Conservation (phyloP, 1,140 invertebrate species). For the Venturia canescens region DNA sequence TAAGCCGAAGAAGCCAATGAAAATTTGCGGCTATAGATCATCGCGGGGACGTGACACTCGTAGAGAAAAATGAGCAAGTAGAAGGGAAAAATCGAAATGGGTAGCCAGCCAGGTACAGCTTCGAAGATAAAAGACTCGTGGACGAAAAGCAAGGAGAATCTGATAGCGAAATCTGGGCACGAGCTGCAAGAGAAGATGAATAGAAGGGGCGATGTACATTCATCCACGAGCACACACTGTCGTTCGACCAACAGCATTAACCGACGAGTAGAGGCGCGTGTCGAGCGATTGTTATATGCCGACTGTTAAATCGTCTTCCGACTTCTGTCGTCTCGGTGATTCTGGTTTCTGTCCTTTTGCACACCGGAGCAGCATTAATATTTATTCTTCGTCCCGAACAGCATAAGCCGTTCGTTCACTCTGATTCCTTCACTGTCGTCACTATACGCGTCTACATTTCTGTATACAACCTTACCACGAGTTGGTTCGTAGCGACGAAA, state of each 20-base stretch:
- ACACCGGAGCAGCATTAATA: constrained; percentile 58
- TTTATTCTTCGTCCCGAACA: constrained; percentile 57
- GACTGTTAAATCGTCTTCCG: constrained; percentile 9
- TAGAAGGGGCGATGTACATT: constrained; percentile 36
- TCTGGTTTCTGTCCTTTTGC: neutral
- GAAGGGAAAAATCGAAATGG: neutral
- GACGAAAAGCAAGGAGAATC: constrained; percentile 57
- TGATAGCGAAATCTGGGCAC: constrained; percentile 43
- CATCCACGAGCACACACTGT: neutral
- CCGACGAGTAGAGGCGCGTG: neutral
- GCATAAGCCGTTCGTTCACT: neutral
- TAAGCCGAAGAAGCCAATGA: neutral
- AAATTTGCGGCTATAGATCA: neutral
- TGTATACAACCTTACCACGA: neutral
- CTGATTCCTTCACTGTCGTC: constrained; percentile 4
- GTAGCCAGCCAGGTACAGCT: constrained; percentile 46
- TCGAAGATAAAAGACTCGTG: constrained; percentile 36
- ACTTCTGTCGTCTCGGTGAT: neutral
- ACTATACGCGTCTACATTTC: neutral
- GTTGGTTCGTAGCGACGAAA: constrained; percentile 14
- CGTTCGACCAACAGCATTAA: constrained; percentile 2
- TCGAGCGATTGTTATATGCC: constrained; percentile 21
- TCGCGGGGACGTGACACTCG: neutral
- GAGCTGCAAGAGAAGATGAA: constrained; percentile 46
- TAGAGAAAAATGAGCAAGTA: neutral